Conservation (phyloP, 2,113 vertebrate genomes). For the Tiliqua scincoides region DNA sequence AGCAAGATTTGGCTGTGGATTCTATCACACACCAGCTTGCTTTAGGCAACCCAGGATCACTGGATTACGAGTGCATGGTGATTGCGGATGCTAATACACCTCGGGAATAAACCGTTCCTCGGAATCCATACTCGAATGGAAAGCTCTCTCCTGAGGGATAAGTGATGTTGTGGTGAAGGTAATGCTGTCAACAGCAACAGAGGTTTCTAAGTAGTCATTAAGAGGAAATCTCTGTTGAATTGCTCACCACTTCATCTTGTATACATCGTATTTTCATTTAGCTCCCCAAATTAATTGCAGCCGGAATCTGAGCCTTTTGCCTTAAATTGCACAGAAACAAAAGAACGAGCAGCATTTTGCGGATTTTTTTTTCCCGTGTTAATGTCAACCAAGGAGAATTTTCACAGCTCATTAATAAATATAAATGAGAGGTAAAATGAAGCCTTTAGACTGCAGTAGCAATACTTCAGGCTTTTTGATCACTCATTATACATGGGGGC, state of each 20-base stretch:
- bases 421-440: slow-evolving; percentile 62
- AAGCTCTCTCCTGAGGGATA: slow-evolving; percentile 18
- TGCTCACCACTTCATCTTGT: slow-evolving; percentile 23
- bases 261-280: slow-evolving; percentile 42
- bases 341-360: slow-evolving; percentile 29
- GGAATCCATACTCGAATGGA: slow-evolving; percentile 19
- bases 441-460: slow-evolving; percentile 31
- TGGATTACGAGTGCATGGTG: neutral
- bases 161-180: slow-evolving; percentile 12
- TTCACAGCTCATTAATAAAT: slow-evolving; percentile 60
- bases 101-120: neutral
- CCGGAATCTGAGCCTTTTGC: slow-evolving; percentile 39
- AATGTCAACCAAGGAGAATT: slow-evolving; percentile 50
- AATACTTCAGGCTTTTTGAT: slow-evolving; percentile 44
- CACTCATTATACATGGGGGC: slow-evolving; percentile 41
- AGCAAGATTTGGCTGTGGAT: neutral
- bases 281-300: slow-evolving; percentile 49
- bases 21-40: neutral
- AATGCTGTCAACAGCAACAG: slow-evolving; percentile 43
- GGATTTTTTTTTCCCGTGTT: slow-evolving; percentile 14
- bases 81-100: slow-evolving; percentile 9
- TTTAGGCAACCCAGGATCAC: neutral
- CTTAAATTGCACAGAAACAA: slow-evolving; percentile 45
- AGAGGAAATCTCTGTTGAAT: slow-evolving; percentile 39
- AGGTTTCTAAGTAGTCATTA: slow-evolving; percentile 52